Base-by-base conservation (phyloP, 2,797 vertebrate genomes). In the Fundulus diaphanus region DNA sequence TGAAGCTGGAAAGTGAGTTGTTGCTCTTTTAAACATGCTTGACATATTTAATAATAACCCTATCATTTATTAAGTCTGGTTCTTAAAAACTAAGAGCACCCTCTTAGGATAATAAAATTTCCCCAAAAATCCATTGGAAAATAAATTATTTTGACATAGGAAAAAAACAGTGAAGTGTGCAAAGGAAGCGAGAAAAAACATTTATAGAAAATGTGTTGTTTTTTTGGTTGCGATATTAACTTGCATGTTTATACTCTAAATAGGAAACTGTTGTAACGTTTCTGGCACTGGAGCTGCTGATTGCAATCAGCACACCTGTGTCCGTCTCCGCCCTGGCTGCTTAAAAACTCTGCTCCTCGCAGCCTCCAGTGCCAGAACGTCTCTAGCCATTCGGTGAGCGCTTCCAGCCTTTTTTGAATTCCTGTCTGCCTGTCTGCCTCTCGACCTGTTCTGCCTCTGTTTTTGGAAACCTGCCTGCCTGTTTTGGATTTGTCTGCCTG, bases 61-160 rank as follows among this genome's bases (percentile, higher is more conserved):
- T 29, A 27, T 56, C 29, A 27, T 56, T 56, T 27, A 56, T 29
- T 56, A 12, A 56, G 56, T 88, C 80, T 68, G 70, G 79, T 82
- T 80, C 84, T 88, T 82, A 90, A 87, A 85, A 72, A 86, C 88
- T 79, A 72, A 88, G 79, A 86, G 82, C 75, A 76, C 85, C 74
- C 82, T 83, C 83, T 88, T 89, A 87, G 91, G 85, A 72, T 86
- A 87, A 91, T 90, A 87, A 88, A 84, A 89, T 85, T 89, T 85
- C 90, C 84, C 69, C 69, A 82, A 84, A 90, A 93, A 92, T 90
- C 89, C 86, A 89, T 93, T 88, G 91, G 84, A 77, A 88, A 85
- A 56, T 80, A 85, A 66, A 73, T 85, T 85, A 81, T 80, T 89
- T 87, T 91, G 88, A 91, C 85, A 78, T 40, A n/a, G n/a, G n/a